Evolutionary conservation across 2,888 invertebrate genomes (phyloP).

Genomic region (Dolichopus griseipennis): DNA sequence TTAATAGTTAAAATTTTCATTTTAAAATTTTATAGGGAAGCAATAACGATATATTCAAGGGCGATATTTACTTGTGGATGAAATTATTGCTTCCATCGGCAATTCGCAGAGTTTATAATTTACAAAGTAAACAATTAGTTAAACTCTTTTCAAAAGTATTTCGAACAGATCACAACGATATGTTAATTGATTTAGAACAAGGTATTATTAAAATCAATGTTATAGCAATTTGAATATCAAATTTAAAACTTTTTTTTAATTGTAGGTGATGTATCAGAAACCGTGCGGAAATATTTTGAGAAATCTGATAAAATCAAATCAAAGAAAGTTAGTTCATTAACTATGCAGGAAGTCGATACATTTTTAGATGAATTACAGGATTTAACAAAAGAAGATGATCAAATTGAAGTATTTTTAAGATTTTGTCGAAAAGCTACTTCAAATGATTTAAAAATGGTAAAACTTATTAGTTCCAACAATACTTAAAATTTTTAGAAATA

Average conservation of each 20-base stretch:
- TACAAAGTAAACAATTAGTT: slow-evolving; percentile 83
- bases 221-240: no score
- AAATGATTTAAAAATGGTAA: slow-evolving; percentile 69
- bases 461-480: background rate
- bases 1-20: slow-evolving; percentile 19
- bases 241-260: background rate
- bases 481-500: background rate
- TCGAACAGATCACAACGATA: slow-evolving; percentile 60
- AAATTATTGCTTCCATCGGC: slow-evolving; percentile 74
- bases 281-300: slow-evolving; percentile 68
- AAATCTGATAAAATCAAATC: slow-evolving; percentile 53
- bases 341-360: slow-evolving; percentile 65
- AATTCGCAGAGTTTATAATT: slow-evolving; percentile 77
- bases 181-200: slow-evolving; percentile 78
- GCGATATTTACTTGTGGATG: slow-evolving; percentile 72
- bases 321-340: slow-evolving; percentile 57
- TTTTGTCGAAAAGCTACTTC: slow-evolving; percentile 68
- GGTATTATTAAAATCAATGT: slow-evolving; percentile 38
- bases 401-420: slow-evolving; percentile 62
- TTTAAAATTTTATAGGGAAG: slow-evolving; percentile 39
- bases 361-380: slow-evolving; percentile 65
- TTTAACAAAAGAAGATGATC: slow-evolving; percentile 81
- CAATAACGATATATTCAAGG: slow-evolving; percentile 58
- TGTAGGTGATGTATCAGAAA: slow-evolving; percentile 74
- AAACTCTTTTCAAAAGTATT: slow-evolving; percentile 82